Conservation (phyloP, 2,113 vertebrate genomes). For the Dasyornis broadbenti region DNA sequence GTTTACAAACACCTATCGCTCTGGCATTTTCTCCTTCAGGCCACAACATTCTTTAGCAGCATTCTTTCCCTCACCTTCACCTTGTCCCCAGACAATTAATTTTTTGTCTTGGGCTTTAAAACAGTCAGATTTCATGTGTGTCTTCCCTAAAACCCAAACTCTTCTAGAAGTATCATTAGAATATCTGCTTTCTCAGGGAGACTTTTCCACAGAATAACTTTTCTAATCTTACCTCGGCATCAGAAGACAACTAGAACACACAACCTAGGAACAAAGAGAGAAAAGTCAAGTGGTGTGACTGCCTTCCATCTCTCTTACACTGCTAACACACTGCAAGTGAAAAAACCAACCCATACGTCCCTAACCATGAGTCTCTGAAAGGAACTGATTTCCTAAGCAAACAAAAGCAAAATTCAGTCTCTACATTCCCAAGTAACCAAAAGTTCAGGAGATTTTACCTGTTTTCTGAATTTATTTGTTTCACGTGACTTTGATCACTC, state of each 20-base stretch:
- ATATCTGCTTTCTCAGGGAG: not conserved
- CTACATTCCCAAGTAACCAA: not conserved
- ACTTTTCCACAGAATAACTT: not conserved
- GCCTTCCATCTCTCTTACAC: not conserved
- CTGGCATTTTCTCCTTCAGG: not conserved
- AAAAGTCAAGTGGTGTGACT: not conserved
- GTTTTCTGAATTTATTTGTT: not conserved
- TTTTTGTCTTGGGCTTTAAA: not conserved
- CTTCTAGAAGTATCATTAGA: not conserved
- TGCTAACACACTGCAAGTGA: not conserved
- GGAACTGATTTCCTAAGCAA: not conserved
- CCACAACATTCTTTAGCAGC: not conserved
- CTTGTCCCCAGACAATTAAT: not conserved
- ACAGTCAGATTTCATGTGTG: accelerated
- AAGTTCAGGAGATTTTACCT: not conserved
- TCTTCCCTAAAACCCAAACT: not conserved
- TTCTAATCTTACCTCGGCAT: not conserved
- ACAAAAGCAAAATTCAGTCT: not conserved
- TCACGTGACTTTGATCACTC: not conserved
- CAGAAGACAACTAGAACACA: not conserved
- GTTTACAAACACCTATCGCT: not conserved
- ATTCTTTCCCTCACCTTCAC: not conserved
- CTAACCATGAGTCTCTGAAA: not conserved
- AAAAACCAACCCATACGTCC: not conserved
- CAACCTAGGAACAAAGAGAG: not conserved